phyloP scores from a whole-genome alignment of 2,888 invertebrate genomes.

The Papilio gigon region DNA sequence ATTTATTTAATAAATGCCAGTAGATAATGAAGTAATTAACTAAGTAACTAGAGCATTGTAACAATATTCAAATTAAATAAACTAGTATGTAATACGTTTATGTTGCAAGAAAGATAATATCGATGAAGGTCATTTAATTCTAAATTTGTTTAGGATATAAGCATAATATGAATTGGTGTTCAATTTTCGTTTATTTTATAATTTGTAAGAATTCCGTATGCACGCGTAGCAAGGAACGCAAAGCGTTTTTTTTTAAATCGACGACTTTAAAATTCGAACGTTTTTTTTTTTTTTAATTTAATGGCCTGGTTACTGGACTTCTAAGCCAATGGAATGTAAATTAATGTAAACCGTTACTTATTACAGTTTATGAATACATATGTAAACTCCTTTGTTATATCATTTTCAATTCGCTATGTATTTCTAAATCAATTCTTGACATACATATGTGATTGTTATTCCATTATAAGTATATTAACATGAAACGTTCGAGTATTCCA shows the following conservation, averaged over 20 bases:
- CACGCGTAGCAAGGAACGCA: too few species aligned
- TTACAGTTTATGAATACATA: background rate
- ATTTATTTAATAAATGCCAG: constrained; percentile 48
- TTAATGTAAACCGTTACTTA: background rate
- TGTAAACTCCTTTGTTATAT: background rate
- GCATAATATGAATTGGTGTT: constrained; percentile 2
- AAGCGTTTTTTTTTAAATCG: too few species aligned
- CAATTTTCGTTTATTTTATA: constrained; percentile 20
- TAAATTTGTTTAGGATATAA: constrained; percentile 33
- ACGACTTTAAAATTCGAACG: too few species aligned
- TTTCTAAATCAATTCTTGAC: too few species aligned
- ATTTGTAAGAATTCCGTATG: constrained; percentile 8
- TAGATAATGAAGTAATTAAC: constrained; percentile 61
- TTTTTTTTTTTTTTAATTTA: too few species aligned
- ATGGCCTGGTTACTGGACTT: too few species aligned
- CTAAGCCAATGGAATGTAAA: too few species aligned
- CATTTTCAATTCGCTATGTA: too few species aligned
- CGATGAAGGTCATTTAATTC: constrained; percentile 16
- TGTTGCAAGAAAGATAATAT: constrained; percentile 20
- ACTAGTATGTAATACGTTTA: background rate
- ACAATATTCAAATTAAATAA: constrained; percentile 22
- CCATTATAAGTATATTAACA: too few species aligned
- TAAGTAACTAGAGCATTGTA: constrained; percentile 47
- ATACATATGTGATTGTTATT: too few species aligned
- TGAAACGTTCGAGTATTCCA: too few species aligned